Evolutionary conservation across 2,888 invertebrate species (phyloP), one percentile per base, ranked within the genome.

Genomic region (Empis livida): DNA sequence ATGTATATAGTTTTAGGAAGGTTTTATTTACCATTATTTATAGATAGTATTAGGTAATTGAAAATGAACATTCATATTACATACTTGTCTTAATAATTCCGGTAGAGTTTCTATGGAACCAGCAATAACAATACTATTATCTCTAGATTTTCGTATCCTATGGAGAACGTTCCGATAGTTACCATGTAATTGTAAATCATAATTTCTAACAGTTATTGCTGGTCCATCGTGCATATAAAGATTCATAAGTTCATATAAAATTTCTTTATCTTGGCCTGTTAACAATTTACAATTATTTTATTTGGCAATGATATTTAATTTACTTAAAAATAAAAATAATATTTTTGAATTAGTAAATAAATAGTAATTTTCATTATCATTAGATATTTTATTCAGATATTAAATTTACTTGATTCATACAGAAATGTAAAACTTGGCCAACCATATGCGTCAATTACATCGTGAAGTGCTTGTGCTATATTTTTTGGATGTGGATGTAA

Each of bases 371-470:
- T n/a, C n/a, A n/a, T n/a, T n/a, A n/a, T n/a, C n/a, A n/a, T n/a
- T 8, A 35, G 9, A 32, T 35, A 27, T 27, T 27, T 27, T 8
- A 27, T 4, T 8, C 23, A 27, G 9, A 8, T 8, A 27, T 8
- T 27, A 10, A 45, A 48, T 53, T 46, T 50, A 60, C 69, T 65
- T 40, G 68, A 62, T 67, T 93, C 90, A 66, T 93, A 95, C 50
- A 95, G 74, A 54, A 95, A 78, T n/a, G 89, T 88, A 61, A 91
- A 92, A 38, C 78, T 76, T 51, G 78, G 78, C 94, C 94, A 95
- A 39, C 79, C 78, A 73, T 83, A 82, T 11, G 76, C 73, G 47
- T 71, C 68, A 6, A 92, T 78, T 46, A 91, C 70, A 59, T 84
- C 80, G 43, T 78, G 72, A 51, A 82, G 78, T 20, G 80, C 76